These are phyloP conservation scores for Eristalis pertinax DNA, from an alignment of 2,888 invertebrate species.

Conservation along the genomic window DNA sequence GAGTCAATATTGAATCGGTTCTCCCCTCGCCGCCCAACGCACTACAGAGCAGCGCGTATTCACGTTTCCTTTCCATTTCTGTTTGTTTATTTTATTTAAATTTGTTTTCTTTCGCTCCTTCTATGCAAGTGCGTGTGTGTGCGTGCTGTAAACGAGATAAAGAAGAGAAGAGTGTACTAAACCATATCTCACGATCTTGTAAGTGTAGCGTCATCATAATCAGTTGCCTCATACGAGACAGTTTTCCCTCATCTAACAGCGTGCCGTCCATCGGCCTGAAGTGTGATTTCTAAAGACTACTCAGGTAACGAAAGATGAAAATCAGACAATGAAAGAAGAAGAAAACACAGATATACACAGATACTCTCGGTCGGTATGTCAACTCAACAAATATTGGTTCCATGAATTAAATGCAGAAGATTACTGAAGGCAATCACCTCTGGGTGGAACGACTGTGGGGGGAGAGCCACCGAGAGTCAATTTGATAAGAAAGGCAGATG, in stretches of 20 bases:
- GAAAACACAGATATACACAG: conserved; percentile 1
- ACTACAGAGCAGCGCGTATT: neutral
- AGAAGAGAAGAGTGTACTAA: conserved; percentile 50
- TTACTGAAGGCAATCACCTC: conserved; percentile 58
- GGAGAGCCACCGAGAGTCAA: neutral
- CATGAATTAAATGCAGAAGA: conserved; percentile 45
- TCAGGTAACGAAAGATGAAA: conserved; percentile 38
- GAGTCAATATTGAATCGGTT: conserved; percentile 36
- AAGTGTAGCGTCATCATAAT: conserved; percentile 19
- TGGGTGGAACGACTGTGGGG: neutral
- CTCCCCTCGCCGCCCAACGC: neutral
- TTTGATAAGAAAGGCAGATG: conserved; percentile 4
- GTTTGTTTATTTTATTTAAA: conserved; percentile 35
- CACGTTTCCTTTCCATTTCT: conserved; percentile 11
- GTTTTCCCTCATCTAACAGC: neutral
- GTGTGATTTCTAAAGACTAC: neutral
- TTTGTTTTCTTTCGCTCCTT: conserved; percentile 2
- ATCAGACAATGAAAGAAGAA: neutral
- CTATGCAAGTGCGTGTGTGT: neutral
- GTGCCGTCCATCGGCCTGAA: neutral
- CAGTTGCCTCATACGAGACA: neutral
- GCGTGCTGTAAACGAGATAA: neutral
- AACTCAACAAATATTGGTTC: conserved; percentile 60
- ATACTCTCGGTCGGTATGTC: conserved; percentile 13
- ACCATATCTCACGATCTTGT: conserved; percentile 51